Conservation (phyloP, 1,140 invertebrate species). For the Melanaphis sacchari region DNA sequence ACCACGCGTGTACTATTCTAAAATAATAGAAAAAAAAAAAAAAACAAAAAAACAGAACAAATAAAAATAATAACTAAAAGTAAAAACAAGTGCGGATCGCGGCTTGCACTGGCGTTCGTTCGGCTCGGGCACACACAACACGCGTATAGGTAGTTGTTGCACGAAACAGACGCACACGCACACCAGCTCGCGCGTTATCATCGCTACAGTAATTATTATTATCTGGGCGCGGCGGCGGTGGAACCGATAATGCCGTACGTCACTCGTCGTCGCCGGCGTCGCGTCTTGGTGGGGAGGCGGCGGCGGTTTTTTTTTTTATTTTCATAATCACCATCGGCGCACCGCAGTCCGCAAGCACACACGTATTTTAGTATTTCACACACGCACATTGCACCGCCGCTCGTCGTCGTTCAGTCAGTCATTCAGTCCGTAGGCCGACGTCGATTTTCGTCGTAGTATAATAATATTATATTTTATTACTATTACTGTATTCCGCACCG, state of each 20-base stretch:
- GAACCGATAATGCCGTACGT: neutral
- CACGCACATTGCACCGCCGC: neutral
- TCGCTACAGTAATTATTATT: neutral
- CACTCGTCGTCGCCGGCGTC: neutral
- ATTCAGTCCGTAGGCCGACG: neutral
- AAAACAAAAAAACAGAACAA: too few species aligned
- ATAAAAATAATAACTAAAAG: neutral
- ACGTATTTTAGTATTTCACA: slow-evolving; percentile 15
- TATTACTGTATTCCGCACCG: neutral
- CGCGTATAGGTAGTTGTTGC: neutral
- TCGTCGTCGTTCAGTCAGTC: neutral
- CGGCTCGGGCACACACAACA: too few species aligned
- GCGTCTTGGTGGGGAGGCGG: neutral
- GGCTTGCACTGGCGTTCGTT: too few species aligned
- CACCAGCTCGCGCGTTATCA: neutral
- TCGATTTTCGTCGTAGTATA: neutral
- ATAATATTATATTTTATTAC: neutral
- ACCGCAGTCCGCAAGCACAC: neutral
- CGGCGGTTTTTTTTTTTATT: neutral
- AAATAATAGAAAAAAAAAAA: too few species aligned
- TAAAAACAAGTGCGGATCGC: neutral
- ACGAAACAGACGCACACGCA: neutral
- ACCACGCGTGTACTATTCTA: neutral
- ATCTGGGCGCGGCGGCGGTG: neutral
- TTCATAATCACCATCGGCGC: neutral